These are phyloP conservation scores for Dendrolimus kikuchii DNA, from an alignment of 1,140 invertebrate genomes.

Conservation along the genomic window DNA sequence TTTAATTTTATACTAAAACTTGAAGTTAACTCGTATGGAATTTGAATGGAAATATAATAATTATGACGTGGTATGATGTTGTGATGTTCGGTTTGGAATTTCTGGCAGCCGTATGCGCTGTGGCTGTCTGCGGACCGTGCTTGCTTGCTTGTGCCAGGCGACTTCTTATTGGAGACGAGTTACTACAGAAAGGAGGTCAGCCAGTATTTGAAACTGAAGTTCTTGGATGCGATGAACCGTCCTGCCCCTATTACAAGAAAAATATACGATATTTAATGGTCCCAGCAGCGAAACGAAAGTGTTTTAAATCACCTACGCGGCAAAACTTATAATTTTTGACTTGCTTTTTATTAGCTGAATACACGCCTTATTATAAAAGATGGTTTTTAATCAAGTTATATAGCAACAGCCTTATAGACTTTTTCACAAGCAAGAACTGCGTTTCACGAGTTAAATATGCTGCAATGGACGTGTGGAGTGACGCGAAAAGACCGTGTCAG, in stretches of 20 bases:
- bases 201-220: slow-evolving; percentile 44
- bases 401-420: neutral
- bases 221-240: slow-evolving; percentile 56
- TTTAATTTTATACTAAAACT: neutral
- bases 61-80: slow-evolving; percentile 45
- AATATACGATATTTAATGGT: slow-evolving; percentile 54
- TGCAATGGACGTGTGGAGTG: no score
- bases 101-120: slow-evolving; percentile 48
- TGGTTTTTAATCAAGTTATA: neutral
- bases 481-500: no score
- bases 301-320: slow-evolving; percentile 33
- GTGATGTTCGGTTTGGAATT: slow-evolving; percentile 56
- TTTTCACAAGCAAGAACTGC: no score
- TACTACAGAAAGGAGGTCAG: slow-evolving; percentile 30
- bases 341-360: neutral
- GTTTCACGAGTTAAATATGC: no score
- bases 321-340: slow-evolving; percentile 19
- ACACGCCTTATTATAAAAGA: neutral
- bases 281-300: slow-evolving; percentile 36
- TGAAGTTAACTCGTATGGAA: slow-evolving; percentile 4
- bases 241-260: slow-evolving; percentile 62
- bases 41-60: neutral
- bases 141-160: slow-evolving; percentile 49
- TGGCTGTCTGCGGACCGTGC: slow-evolving; percentile 54
- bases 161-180: slow-evolving; percentile 45